A percentile compares a stretch with the other conserved stretches of the same genome.
Conservation (phyloP, 2,888 invertebrate genomes). For the Parapristionchus giblindavisi region DNA sequence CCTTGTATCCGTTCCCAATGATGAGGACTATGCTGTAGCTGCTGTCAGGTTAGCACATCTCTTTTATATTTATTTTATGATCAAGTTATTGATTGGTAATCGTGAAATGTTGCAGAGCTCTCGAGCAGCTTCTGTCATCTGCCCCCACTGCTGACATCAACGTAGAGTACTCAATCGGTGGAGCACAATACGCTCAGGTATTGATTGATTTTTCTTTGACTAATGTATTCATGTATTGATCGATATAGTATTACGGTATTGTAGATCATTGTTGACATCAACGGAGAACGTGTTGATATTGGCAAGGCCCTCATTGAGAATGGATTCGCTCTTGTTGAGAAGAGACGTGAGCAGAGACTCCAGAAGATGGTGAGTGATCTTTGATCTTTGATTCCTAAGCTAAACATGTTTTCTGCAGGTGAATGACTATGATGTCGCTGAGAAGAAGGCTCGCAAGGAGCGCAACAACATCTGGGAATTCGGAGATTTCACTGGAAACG, state of each 20-base stretch:
- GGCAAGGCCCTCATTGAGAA: slow-evolving; percentile 84
- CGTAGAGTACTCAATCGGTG: slow-evolving; percentile 61
- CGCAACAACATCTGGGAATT: slow-evolving; percentile 95
- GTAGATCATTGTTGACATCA: slow-evolving; percentile 48
- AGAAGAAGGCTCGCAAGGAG: slow-evolving; percentile 71
- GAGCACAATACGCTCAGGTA: slow-evolving; percentile 54
- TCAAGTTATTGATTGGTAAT: too few relatives aligned
- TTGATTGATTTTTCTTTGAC: background rate
- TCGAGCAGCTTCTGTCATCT: slow-evolving; percentile 43
- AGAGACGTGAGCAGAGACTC: slow-evolving; percentile 82
- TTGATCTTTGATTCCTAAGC: background rate
- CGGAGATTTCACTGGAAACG: slow-evolving; percentile 96
- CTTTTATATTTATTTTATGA: background rate
- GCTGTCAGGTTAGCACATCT: slow-evolving; percentile 9
- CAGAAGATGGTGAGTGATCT: slow-evolving; percentile 77
- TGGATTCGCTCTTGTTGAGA: slow-evolving; percentile 85
- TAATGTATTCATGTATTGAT: background rate
- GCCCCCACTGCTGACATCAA: slow-evolving; percentile 56
- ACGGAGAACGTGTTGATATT: slow-evolving; percentile 76
- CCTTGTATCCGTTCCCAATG: slow-evolving; percentile 83
- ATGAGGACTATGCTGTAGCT: slow-evolving; percentile 71
- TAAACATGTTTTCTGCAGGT: slow-evolving; percentile 58
- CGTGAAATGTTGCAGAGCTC: slow-evolving; percentile 33
- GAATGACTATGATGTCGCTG: slow-evolving; percentile 71
- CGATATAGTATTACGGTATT: background rate